Evolutionary conservation across 2,888 invertebrate genomes (phyloP).

Genomic region (Stramonita haemastoma): DNA sequence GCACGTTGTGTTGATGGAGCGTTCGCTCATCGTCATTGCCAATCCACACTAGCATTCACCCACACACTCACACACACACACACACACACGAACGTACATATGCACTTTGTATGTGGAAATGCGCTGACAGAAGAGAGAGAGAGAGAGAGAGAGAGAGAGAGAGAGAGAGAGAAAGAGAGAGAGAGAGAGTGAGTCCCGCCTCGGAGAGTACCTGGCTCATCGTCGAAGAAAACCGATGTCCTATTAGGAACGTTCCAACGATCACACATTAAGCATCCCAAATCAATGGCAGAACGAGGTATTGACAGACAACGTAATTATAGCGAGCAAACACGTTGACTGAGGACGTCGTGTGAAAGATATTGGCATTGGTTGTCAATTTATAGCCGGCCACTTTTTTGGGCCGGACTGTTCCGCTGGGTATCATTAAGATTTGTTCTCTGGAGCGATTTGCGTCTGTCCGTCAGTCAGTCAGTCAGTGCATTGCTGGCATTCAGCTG

Average conservation of each 20-base stretch:
- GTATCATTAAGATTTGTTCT: too few relatives aligned
- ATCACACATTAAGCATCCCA: background rate
- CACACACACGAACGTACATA: background rate
- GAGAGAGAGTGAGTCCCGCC: background rate
- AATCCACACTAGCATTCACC: background rate
- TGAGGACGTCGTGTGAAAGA: too few relatives aligned
- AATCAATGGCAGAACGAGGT: too few relatives aligned
- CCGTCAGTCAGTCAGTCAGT: too few relatives aligned
- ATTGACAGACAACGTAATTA: too few relatives aligned
- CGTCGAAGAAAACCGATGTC: too few relatives aligned
- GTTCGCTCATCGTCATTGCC: background rate
- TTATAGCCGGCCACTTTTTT: too few relatives aligned
- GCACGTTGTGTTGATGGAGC: background rate
- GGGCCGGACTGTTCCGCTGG: too few relatives aligned
- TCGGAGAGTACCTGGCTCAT: background rate
- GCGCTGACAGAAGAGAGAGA: background rate
- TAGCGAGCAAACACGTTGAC: too few relatives aligned
- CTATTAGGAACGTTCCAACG: background rate
- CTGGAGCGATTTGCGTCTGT: too few relatives aligned
- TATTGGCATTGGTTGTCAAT: too few relatives aligned
- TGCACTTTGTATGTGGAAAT: background rate
- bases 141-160: slow-evolving; percentile 26
- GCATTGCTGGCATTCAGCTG: too few relatives aligned
- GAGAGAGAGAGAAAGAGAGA: slow-evolving; percentile 29
- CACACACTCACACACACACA: background rate